A percentile compares a stretch with the other conserved stretches of the same genome.
Evolutionary conservation across 2,113 vertebrate species (phyloP).

Genomic region (Gobiocypris rarus): DNA sequence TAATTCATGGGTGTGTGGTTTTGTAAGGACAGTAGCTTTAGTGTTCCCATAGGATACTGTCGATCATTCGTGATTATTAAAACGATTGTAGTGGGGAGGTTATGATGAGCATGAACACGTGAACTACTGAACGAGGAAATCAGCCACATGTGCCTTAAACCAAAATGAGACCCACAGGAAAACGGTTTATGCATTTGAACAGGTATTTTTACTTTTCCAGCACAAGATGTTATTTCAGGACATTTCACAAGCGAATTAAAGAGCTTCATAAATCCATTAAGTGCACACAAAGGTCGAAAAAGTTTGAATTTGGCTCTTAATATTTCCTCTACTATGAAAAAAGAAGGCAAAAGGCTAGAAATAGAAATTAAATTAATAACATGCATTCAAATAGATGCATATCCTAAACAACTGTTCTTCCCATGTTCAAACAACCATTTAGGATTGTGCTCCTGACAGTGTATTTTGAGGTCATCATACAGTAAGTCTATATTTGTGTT

Average conservation of each 20-base stretch:
- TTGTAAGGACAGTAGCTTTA: neutral
- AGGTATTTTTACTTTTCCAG: neutral
- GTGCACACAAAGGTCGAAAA: neutral
- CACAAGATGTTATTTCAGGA: neutral
- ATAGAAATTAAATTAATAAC: neutral
- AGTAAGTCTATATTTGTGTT: neutral
- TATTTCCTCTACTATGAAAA: neutral
- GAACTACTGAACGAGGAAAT: neutral
- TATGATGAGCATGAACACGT: slow-evolving; percentile 9
- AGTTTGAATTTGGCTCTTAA: neutral
- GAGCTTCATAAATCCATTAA: neutral
- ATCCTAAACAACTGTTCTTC: neutral
- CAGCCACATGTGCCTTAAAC: slow-evolving; percentile 8
- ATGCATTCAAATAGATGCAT: neutral
- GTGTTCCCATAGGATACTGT: neutral
- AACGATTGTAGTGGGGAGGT: neutral
- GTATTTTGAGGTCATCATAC: neutral
- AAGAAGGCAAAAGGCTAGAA: neutral
- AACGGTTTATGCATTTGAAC: neutral
- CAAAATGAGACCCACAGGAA: neutral
- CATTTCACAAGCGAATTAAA: neutral
- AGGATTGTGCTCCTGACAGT: neutral
- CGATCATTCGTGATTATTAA: neutral
- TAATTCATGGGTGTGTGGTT: neutral
- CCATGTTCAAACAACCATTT: neutral